These are phyloP conservation scores for Strix uralensis DNA, from an alignment of 2,113 vertebrate genomes.

Conservation along the genomic window DNA sequence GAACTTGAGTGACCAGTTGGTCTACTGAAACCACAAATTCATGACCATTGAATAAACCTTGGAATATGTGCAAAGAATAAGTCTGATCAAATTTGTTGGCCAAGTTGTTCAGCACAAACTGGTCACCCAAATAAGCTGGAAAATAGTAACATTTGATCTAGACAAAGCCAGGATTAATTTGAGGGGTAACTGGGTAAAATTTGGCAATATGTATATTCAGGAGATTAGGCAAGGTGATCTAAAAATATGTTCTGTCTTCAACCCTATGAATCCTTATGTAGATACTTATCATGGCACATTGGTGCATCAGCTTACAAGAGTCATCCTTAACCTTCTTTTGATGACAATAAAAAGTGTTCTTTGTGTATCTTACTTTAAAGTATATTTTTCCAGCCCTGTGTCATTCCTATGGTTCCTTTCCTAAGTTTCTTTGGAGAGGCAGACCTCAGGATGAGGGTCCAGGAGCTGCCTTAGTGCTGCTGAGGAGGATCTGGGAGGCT, in stretches of 20 bases:
- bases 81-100: background rate
- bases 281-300: background rate
- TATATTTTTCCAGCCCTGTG: background rate
- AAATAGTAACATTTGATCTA: background rate
- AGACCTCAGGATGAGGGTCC: background rate
- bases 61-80: background rate
- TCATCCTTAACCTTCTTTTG: background rate
- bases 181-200: background rate
- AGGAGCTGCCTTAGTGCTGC: background rate
- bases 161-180: background rate
- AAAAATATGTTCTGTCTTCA: background rate
- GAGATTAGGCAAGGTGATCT: background rate
- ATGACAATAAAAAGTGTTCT: background rate
- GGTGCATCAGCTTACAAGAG: background rate
- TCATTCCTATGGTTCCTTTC: background rate
- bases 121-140: background rate
- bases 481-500: accelerated
- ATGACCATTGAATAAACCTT: background rate
- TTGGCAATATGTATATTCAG: background rate
- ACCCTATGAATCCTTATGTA: background rate
- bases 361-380: background rate
- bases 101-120: background rate
- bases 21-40: background rate
- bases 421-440: background rate
- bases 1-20: background rate